Evolutionary conservation across 2,113 vertebrate genomes (phyloP), one percentile per base, ranked within the genome.

Genomic region (Neodon shergylaensis): DNA sequence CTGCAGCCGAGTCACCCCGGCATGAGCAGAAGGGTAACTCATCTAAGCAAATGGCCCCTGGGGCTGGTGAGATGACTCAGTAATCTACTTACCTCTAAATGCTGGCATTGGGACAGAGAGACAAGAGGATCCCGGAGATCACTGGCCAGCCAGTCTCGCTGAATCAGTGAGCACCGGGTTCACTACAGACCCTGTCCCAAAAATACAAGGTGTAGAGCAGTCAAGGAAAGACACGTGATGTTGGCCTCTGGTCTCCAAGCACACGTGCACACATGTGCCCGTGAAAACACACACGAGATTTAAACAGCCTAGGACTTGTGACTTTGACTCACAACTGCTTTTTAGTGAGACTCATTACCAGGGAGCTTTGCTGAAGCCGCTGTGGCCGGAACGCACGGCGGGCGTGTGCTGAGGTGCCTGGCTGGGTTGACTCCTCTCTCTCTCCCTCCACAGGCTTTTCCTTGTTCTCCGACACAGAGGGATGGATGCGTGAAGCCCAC

Each of bases 401-500:
- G 28, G 63, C 22, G 7, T 12, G 36, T 58, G 83, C 39, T 5
- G 6, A n/a, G 82, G 87, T 2, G 21, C 63, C 49, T 63, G 89
- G 44, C 54, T 7, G 7, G 24, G 61, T 83, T 92, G 92, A 92
- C 90, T 47, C 74, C 70, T 66, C 24, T 63, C 82, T 90, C 68
- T 86, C 65, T 85, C 74, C 79, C 97, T 95, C 92, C 74, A 14
- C 94, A 98, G 98, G 94, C 96, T 79, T 96, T 87, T 70, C 61
- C 96, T 91, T 3, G 36, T 14, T 61, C 93, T 96, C 96, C 10
- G 90, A 98, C 96, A 97, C 63, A 70, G 94, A 68, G 97, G 96
- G 73, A 97, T 97, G 96, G 73, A 97, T 97, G 97, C 96, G 98
- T 61, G 92, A 97, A 96, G 98, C 96, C 77, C 78, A 52, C 89